A percentile compares a stretch with the other conserved stretches of the same genome.
Conservation (phyloP, 2,113 vertebrate genomes). For the Misgurnus mizolepis region DNA sequence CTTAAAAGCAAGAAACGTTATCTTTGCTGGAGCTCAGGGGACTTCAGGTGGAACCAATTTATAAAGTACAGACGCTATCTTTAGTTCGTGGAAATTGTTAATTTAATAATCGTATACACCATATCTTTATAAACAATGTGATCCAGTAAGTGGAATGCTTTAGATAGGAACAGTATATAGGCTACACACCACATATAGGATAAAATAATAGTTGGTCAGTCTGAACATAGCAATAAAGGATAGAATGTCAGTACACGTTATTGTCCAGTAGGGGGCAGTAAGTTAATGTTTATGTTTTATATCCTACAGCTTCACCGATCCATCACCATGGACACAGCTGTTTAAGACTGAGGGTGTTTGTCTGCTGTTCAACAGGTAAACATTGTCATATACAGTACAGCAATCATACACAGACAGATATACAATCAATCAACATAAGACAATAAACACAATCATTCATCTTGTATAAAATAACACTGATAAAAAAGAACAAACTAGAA, state of each 20-base stretch:
- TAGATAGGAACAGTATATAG: background rate
- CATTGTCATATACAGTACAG: conserved; percentile 35
- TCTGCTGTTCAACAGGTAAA: conserved; percentile 94
- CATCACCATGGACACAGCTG: conserved; percentile 92
- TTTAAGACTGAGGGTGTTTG: conserved; percentile 92
- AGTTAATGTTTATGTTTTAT: conserved; percentile 51
- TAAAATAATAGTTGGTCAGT: background rate
- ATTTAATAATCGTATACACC: conserved; percentile 23
- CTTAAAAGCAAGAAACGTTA: conserved; percentile 2
- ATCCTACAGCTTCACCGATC: conserved; percentile 83
- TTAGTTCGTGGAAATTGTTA: conserved; percentile 4
- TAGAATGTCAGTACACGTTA: background rate
- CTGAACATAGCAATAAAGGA: background rate
- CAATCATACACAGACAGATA: background rate
- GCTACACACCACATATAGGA: background rate
- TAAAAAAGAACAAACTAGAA: no score
- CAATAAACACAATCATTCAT: no score
- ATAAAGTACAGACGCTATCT: conserved; percentile 11
- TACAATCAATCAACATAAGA: background rate
- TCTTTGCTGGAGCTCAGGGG: background rate
- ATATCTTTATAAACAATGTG: conserved; percentile 1
- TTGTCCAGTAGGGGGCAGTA: conserved; percentile 63
- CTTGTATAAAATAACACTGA: no score
- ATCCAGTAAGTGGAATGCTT: background rate
- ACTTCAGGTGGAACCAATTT: conserved; percentile 1